Conservation (phyloP, 2,888 invertebrate genomes). For the Biston betularia region DNA sequence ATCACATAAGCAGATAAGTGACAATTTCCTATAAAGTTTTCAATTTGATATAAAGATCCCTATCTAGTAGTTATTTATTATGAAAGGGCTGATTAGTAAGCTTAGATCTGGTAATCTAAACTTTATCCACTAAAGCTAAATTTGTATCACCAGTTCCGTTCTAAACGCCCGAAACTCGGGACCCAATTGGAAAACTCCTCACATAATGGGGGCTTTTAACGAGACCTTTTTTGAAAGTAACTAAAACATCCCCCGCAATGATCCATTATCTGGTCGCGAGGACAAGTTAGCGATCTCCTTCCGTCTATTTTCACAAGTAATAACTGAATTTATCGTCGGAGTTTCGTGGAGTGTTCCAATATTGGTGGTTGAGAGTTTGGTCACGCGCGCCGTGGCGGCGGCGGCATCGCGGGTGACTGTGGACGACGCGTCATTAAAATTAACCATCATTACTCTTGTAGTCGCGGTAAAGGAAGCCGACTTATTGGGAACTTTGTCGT, state of each 20-base stretch:
- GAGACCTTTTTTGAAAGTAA: conserved; percentile 80
- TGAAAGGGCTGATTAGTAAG: conserved; percentile 42
- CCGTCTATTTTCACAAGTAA: conserved; percentile 86
- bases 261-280: conserved; percentile 84
- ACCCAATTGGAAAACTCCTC: conserved; percentile 79
- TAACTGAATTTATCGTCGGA: conserved; percentile 86
- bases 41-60: conserved; percentile 24
- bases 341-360: conserved; percentile 81
- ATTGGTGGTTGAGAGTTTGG: conserved; percentile 72
- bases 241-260: conserved; percentile 82
- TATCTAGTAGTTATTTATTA: conserved; percentile 39
- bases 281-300: conserved; percentile 86
- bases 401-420: conserved; percentile 63
- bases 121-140: conserved; percentile 64
- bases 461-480: conserved; percentile 72
- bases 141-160: conserved; percentile 66
- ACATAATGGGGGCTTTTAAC: conserved; percentile 82
- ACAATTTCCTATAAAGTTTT: neutral
- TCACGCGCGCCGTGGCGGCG: conserved; percentile 67
- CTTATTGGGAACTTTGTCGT: conserved; percentile 81
- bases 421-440: conserved; percentile 84
- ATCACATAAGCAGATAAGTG: no score
- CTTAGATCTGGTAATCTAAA: conserved; percentile 61
- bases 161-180: conserved; percentile 68
- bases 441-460: conserved; percentile 85